A percentile compares a stretch with the other conserved stretches of the same genome.
Conservation (phyloP, 2,797 vertebrate species). For the Margarornis squamiger region DNA sequence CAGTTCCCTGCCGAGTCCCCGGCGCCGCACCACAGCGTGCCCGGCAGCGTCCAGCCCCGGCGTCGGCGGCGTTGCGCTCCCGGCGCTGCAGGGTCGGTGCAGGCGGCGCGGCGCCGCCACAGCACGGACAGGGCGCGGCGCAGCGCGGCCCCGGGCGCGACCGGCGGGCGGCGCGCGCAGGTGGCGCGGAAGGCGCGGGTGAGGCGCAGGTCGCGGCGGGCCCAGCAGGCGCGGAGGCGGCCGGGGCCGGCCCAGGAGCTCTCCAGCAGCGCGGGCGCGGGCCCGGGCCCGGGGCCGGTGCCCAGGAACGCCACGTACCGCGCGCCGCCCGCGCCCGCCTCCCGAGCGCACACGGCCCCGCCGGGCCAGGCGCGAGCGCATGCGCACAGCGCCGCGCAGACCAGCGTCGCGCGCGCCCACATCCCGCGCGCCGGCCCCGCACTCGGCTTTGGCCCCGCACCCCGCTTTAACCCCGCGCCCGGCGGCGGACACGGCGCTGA, state of each 20-base stretch:
- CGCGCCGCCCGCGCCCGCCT: background rate
- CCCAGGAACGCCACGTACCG: background rate
- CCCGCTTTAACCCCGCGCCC: background rate
- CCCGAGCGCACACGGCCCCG: background rate
- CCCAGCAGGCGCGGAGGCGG: background rate
- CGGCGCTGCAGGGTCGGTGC: background rate
- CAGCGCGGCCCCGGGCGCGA: background rate
- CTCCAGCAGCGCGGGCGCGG: background rate
- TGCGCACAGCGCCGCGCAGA: background rate
- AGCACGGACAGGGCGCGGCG: background rate
- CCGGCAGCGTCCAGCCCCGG: slow-evolving; percentile 87
- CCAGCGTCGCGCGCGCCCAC: rapidly evolving
- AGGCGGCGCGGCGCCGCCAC: background rate
- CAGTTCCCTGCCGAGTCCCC: slow-evolving; percentile 82
- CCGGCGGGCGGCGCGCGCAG: background rate
- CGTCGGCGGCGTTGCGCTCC: background rate
- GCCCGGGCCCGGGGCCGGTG: background rate
- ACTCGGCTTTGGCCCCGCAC: background rate
- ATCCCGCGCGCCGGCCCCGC: background rate
- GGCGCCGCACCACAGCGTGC: slow-evolving; percentile 92
- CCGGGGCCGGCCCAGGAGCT: background rate
- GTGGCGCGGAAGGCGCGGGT: background rate
- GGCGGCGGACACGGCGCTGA: background rate
- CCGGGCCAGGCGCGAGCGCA: background rate
- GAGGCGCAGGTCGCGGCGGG: background rate